A percentile compares a stretch with the other conserved stretches of the same genome.
These are phyloP conservation scores for Tachysurus vachellii DNA, from an alignment of 2,113 vertebrate species.

Conservation along the genomic window DNA sequence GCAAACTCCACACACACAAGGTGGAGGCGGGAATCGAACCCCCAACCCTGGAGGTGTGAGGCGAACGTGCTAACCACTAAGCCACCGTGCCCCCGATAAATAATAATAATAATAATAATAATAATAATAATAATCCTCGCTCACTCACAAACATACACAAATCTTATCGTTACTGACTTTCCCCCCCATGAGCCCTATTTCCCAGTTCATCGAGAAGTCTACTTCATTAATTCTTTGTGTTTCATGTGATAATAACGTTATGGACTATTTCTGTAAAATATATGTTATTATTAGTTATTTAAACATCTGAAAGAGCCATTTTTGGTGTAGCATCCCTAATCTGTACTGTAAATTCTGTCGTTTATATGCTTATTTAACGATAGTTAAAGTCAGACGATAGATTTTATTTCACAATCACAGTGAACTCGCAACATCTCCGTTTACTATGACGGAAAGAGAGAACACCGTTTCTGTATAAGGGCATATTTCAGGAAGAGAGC, in stretches of 20 bases:
- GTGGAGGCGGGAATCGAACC: too few relatives aligned
- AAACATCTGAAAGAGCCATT: background rate
- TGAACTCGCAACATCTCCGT: background rate
- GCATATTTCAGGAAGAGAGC: background rate
- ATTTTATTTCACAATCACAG: background rate
- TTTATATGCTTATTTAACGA: background rate
- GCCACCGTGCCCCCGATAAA: too few relatives aligned
- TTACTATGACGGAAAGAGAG: background rate
- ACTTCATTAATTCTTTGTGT: background rate
- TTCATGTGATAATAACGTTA: background rate
- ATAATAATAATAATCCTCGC: background rate
- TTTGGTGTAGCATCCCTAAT: background rate
- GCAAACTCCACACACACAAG: too few relatives aligned
- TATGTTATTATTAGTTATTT: background rate
- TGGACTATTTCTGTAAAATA: background rate
- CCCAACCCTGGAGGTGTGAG: too few relatives aligned
- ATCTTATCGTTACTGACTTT: background rate
- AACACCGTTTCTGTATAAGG: background rate
- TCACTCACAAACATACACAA: background rate
- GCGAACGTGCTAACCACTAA: too few relatives aligned
- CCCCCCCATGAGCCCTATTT: background rate
- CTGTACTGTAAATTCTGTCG: background rate
- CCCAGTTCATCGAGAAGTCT: background rate
- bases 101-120: too few relatives aligned
- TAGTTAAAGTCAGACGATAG: background rate